Base-by-base conservation (phyloP, 1,140 invertebrate species). In the Armadillidium nasatum region DNA sequence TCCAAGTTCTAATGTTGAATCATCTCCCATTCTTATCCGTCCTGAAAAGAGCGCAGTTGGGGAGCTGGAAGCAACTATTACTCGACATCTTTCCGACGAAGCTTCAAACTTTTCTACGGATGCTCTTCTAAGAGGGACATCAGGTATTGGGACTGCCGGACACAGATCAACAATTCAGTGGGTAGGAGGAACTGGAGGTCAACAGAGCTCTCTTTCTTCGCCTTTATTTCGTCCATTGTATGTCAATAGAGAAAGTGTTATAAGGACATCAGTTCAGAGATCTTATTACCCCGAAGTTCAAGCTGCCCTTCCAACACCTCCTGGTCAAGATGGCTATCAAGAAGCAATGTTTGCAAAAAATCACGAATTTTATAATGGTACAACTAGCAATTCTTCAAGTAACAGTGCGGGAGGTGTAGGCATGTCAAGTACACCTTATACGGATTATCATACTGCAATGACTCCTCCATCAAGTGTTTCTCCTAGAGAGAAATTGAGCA, bases 151-250 rank as follows among this genome's bases (percentile, higher is more conserved):
- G 19, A 60, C 11, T 19, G 19, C 11, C 7, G 50, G 50, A 3
- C 50, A 60, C 50, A 60, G 50, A 60, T 60, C 50, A 13, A 60
- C 50, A 13, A 60, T 60, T 60, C 50, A 60, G 50, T 60, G 50
- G 50, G 50, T 60, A 19, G 50, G 50, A 60, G 50, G 50, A 60
- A 60, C 50, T 60, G 50, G 50, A 60, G 50, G 50, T 15, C 50
- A 60, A 19, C 50, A 60, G 7, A 60, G 50, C 50, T 19, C 19
- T 60, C 50, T 19, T 15, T 13, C 50, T 7, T 60, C 50, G 7
- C 11, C 50, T 13, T 2, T 60, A 15, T 19, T 60, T 60, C 50
- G 50, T 60, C 50, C 11, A 19, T 60, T 60, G 7, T 60, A 60
- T 60, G 50, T 19, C 11, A 60, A 60, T 60, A 13, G 50, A 60